Percentiles rank a stretch among this genome's conserved stretches.
phyloP scores from a whole-genome alignment of 2,888 invertebrate species.

The Oscheius sp. region DNA sequence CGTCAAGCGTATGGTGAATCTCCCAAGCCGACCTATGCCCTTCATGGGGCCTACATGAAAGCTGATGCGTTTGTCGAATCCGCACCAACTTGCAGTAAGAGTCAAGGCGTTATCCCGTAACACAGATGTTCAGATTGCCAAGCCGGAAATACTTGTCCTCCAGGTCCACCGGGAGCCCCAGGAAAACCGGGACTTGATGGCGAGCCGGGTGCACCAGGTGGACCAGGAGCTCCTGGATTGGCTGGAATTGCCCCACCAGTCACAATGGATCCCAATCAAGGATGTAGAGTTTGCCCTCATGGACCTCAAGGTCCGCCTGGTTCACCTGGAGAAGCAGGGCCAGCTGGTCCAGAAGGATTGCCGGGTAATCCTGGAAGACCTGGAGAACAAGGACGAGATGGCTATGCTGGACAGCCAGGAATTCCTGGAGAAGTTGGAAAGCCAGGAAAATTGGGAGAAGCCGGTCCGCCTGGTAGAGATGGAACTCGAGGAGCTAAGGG shows the following conservation, averaged over 20 bases:
- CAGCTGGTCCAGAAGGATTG: conserved; percentile 56
- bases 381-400: conserved; percentile 59
- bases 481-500: conserved; percentile 58
- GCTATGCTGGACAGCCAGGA: conserved; percentile 59
- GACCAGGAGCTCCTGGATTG: conserved; percentile 58
- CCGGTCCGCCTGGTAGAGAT: conserved; percentile 48
- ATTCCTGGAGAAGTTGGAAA: conserved; percentile 64
- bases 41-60: conserved; percentile 57
- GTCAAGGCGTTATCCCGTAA: neutral
- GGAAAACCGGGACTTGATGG: conserved; percentile 59
- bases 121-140: conserved; percentile 44
- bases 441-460: conserved; percentile 56
- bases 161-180: conserved; percentile 54
- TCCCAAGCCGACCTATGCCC: conserved; percentile 43
- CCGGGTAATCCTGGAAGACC: conserved; percentile 57
- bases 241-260: conserved; percentile 65
- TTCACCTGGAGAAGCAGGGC: conserved; percentile 60
- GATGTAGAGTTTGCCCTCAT: conserved; percentile 63
- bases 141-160: conserved; percentile 52
- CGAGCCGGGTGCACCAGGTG: conserved; percentile 51
- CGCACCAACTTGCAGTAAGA: conserved; percentile 48
- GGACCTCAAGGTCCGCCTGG: conserved; percentile 65
- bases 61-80: conserved; percentile 57
- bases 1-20: conserved; percentile 53
- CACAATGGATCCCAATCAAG: conserved; percentile 58